These are phyloP conservation scores for Meandrusa payeni DNA, from an alignment of 2,888 invertebrate genomes.

Conservation along the genomic window DNA sequence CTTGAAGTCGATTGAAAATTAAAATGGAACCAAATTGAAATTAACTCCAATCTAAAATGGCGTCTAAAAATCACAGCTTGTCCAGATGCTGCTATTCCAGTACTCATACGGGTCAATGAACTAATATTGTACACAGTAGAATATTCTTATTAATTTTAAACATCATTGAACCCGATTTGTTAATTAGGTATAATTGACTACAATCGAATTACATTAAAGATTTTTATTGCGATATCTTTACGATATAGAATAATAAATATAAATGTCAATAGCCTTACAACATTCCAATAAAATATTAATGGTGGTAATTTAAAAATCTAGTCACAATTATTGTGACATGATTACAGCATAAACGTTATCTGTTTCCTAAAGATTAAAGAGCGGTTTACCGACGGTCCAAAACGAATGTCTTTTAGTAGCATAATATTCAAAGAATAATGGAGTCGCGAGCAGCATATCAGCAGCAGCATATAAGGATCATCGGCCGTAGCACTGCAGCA, in stretches of 20 bases:
- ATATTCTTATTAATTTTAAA: too few species aligned
- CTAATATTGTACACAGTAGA: too few species aligned
- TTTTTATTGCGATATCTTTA: background rate
- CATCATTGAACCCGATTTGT: too few species aligned
- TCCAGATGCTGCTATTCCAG: too few species aligned
- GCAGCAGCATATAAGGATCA: too few species aligned
- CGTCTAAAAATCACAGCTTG: too few species aligned
- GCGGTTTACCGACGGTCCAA: constrained; percentile 10
- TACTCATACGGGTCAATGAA: too few species aligned
- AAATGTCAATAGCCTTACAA: background rate
- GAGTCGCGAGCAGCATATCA: too few species aligned
- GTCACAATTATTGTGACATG: constrained; percentile 9
- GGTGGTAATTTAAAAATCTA: constrained; percentile 12
- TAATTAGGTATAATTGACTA: background rate
- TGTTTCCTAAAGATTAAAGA: constrained; percentile 12
- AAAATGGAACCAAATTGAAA: background rate
- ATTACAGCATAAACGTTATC: constrained; percentile 11
- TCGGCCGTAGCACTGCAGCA: too few species aligned
- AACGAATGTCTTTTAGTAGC: too few species aligned
- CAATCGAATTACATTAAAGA: background rate
- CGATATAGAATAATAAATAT: background rate
- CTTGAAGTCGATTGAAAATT: background rate
- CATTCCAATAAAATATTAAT: constrained; percentile 6
- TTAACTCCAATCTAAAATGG: too few species aligned
- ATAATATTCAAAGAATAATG: too few species aligned